Evolutionary conservation across 2,888 invertebrate species (phyloP), one percentile per base, ranked within the genome.

Genomic region (Drosophila mayaguana): DNA sequence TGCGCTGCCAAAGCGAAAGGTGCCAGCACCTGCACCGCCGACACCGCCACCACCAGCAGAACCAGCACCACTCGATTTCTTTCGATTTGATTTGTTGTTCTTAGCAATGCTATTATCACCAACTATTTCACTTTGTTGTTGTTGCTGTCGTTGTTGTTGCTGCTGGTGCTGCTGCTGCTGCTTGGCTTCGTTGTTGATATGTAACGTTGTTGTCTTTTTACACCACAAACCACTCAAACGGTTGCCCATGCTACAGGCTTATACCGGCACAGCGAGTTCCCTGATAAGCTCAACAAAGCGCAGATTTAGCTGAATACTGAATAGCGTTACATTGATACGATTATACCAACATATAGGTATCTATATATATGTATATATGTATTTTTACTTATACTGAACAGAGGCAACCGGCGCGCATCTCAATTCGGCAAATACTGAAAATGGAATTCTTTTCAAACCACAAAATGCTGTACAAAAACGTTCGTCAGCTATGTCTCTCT

Each of bases 161-260:
- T 38, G 36, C 14, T 73, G 59, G 12, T 62, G 75, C 40, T 67
- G 43, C 9, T 69, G 73, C 28, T 74, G 59, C 9, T 60, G 75
- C 6, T 65, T 70, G 28, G 61, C 25, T 3, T 89, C 71, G 71
- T 60, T 68, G 70, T 55, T 78, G 36, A 83, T 86, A 63, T 76
- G 75, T 50, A 89, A 79, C 75, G 85, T 80, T 72, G 78, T 73
- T 84, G 89, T 79, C 80, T 92, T 92, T 84, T 91, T 92, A 89
- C 92, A 93, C 92, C 92, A 93, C 89, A 92, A 90, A 72, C 88
- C 90, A 80, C 92, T 92, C 80, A 90, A 83, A 81, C 91, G 91
- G 89, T 92, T 92, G 87, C 92, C 92, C 92, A 92, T 92, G 87
- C 90, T 92, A 89, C 78, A 78, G 64, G 67, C 72, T 82, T 81